Percentiles rank a stretch among this genome's conserved stretches.
phyloP scores from a whole-genome alignment of 2,797 vertebrate species.

The Sorex maritimensis region DNA sequence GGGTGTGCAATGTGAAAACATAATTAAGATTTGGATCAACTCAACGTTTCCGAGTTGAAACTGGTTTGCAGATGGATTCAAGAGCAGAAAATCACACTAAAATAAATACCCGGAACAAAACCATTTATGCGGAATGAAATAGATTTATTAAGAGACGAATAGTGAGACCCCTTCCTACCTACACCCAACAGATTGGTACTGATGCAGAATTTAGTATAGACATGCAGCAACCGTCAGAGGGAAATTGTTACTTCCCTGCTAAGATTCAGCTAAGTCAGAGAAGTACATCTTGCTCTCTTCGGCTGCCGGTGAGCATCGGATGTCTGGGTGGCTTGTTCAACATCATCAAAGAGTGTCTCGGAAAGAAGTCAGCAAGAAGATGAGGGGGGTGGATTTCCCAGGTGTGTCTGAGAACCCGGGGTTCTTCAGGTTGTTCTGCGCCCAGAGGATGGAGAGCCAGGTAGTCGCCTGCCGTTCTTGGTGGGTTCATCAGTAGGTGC shows the following conservation, averaged over 20 bases:
- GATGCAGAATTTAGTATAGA: neutral
- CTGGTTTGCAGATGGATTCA: neutral
- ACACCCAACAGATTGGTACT: neutral
- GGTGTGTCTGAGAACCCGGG: neutral
- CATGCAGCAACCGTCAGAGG: neutral
- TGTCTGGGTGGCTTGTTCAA: neutral
- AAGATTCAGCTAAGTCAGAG: neutral
- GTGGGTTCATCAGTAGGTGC: conserved; percentile 79
- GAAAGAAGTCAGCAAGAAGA: neutral
- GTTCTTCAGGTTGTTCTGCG: neutral
- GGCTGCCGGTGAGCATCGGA: neutral
- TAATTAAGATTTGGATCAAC: neutral
- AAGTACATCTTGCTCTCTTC: neutral
- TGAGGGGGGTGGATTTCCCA: neutral
- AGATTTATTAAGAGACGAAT: conserved; percentile 79
- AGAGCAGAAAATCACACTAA: neutral
- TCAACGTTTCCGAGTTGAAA: neutral
- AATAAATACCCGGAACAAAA: conserved; percentile 72
- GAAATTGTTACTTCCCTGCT: neutral
- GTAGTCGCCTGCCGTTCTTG: neutral
- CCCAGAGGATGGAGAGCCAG: neutral
- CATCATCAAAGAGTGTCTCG: neutral
- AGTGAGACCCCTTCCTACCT: conserved; percentile 35
- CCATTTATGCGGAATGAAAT: conserved; percentile 62
- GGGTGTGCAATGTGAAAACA: neutral